Percentiles rank a stretch among this genome's conserved stretches.
phyloP scores from a whole-genome alignment of 1,140 invertebrate species.

The Triops longicaudatus region DNA sequence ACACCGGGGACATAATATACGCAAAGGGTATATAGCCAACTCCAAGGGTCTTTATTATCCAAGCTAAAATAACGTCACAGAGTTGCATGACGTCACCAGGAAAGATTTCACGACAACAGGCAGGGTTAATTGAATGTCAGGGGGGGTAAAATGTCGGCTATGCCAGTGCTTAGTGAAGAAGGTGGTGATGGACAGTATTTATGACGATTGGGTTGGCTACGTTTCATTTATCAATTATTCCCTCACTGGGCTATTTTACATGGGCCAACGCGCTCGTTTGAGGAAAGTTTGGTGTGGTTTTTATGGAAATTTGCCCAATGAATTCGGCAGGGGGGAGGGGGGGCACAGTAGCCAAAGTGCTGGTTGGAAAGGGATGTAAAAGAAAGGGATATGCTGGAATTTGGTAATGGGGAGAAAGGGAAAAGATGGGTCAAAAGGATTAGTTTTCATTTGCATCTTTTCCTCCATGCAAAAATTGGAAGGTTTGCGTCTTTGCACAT shows the following conservation, averaged over 20 bases:
- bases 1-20: not conserved
- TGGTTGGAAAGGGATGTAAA: not conserved
- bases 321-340: not conserved
- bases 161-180: not conserved
- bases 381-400: not conserved
- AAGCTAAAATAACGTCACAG: not conserved
- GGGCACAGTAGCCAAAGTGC: not conserved
- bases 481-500: not conserved
- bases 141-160: not conserved
- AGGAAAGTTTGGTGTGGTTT: not conserved
- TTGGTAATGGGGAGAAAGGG: not conserved
- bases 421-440: not conserved
- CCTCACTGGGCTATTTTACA: not conserved
- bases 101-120: not conserved
- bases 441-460: not conserved
- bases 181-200: not conserved
- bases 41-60: not conserved
- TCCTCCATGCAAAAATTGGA: not conserved
- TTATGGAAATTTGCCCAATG: not conserved
- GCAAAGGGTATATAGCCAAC: not conserved
- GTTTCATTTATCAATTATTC: conserved; percentile 13
- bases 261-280: not conserved
- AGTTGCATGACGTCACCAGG: not conserved
- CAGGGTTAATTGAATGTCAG: not conserved
- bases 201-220: not conserved